Evolutionary conservation across 2,888 invertebrate species (phyloP).

Genomic region (Aproaerema taeniolella): DNA sequence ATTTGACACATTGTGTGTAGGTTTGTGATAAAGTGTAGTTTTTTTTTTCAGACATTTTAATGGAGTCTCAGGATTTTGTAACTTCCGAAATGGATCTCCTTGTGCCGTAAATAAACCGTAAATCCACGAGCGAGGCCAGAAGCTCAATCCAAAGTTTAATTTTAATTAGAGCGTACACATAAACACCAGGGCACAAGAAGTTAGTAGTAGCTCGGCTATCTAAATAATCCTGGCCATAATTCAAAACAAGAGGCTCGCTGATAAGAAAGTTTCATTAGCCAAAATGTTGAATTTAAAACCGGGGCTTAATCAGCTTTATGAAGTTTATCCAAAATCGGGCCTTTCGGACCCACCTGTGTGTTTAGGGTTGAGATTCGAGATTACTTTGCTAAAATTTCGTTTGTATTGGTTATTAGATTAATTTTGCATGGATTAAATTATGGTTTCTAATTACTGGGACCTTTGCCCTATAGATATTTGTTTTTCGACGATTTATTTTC

Average conservation of each 20-base stretch:
- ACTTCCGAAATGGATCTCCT: too few species aligned
- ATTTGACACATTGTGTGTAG: too few species aligned
- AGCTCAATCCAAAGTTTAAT: too few species aligned
- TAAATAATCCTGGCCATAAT: slow-evolving; percentile 58
- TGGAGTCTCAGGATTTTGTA: too few species aligned
- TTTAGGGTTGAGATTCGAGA: slow-evolving; percentile 59
- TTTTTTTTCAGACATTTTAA: too few species aligned
- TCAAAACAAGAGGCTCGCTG: slow-evolving; percentile 67
- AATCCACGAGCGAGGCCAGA: too few species aligned
- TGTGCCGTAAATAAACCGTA: too few species aligned
- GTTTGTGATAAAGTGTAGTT: too few species aligned
- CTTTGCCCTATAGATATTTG: too few species aligned
- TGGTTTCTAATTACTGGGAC: slow-evolving; percentile 14
- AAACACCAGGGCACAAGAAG: slow-evolving; percentile 25
- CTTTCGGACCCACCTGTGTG: slow-evolving; percentile 55
- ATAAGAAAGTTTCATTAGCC: slow-evolving; percentile 76
- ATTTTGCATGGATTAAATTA: slow-evolving; percentile 28
- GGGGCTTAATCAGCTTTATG: slow-evolving; percentile 65
- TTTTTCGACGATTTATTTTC: slow-evolving; percentile 7
- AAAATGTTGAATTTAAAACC: slow-evolving; percentile 72
- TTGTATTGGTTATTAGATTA: slow-evolving; percentile 44
- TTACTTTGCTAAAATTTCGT: slow-evolving; percentile 65
- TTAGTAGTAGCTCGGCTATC: slow-evolving; percentile 29
- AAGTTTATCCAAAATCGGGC: slow-evolving; percentile 46
- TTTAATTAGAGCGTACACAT: too few species aligned